Evolutionary conservation across 2,888 invertebrate species (phyloP), one percentile per base, ranked within the genome.

Genomic region (Notodonta ziczac): DNA sequence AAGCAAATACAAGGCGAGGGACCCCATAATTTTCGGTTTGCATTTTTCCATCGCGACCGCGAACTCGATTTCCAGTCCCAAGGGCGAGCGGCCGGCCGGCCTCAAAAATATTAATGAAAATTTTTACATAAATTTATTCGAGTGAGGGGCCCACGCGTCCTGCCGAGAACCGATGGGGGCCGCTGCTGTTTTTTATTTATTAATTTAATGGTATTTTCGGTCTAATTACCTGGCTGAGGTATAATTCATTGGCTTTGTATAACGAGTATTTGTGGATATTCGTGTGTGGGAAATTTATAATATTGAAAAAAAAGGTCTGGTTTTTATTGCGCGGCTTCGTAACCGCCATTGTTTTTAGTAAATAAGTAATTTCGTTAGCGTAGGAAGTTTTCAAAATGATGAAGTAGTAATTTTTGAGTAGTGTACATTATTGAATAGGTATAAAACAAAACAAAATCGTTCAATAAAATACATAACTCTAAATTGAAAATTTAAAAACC

Each of bases 111-210:
- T 93, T 93, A 93, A 93, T 93, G 93, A 93, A 93, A 93, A 90
- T 91, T 93, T 93, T 93, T 93, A 93, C 93, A 93, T 93, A 93
- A 93, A 93, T 93, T 93, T 93, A 93, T 93, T 90, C 91, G 89
- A 88, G 86, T 87, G 90, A 91, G 91, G 92, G 93, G 87, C 87
- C 87, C 85, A 86, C 81, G 86, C 87, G 85, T 86, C 87, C 85
- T 84, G 83, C 77, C 82, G 84, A 81, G 81, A 85, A 82, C 77
- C 87, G 85, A 89, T 88, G 88, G 89, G 89, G 87, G 81, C 81
- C 86, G 87, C 84, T 87, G 76, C 88, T 91, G 91, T 92, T 91
- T 93, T 93, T 93, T 93, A 92, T 93, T 93, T 93, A 93, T 93
- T 92, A 93, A 93, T 93, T 91, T 93, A 91, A 93, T 93, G 93